A percentile compares a stretch with the other conserved stretches of the same genome.
phyloP scores from a whole-genome alignment of 2,113 vertebrate genomes.

The Oceanodroma tethys region DNA sequence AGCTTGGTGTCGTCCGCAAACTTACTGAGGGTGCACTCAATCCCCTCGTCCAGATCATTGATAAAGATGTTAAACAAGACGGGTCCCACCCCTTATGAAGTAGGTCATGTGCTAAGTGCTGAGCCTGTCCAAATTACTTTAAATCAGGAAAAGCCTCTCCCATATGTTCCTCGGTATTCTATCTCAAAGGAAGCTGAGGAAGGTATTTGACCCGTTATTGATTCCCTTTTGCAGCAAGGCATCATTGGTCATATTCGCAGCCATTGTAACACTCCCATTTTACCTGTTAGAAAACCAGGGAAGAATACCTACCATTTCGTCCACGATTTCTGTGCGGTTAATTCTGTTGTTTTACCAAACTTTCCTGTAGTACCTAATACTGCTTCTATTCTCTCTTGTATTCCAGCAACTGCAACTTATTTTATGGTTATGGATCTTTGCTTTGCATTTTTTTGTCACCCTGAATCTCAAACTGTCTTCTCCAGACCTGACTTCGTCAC shows the following conservation, averaged over 20 bases:
- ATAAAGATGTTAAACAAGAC: too few relatives aligned
- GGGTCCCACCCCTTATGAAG: too few relatives aligned
- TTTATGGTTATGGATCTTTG: background rate
- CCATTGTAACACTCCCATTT: background rate
- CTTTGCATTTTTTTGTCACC: background rate
- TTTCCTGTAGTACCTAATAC: background rate
- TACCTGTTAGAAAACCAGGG: background rate
- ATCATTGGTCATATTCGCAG: background rate
- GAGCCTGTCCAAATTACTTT: background rate
- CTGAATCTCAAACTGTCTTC: background rate
- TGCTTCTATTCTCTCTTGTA: background rate
- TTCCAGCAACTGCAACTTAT: background rate
- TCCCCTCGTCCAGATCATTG: too few relatives aligned
- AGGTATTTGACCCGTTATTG: background rate
- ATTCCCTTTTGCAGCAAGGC: background rate
- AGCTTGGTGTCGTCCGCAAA: too few relatives aligned
- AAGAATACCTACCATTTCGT: background rate
- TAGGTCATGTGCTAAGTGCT: background rate
- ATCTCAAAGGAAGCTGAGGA: background rate
- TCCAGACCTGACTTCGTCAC: background rate
- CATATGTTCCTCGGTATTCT: background rate
- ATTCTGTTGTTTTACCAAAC: background rate
- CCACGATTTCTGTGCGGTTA: background rate
- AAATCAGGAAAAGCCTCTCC: background rate
- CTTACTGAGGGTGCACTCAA: too few relatives aligned